Conservation (phyloP, 1,140 invertebrate genomes). For the Zaprionus ornatus region DNA sequence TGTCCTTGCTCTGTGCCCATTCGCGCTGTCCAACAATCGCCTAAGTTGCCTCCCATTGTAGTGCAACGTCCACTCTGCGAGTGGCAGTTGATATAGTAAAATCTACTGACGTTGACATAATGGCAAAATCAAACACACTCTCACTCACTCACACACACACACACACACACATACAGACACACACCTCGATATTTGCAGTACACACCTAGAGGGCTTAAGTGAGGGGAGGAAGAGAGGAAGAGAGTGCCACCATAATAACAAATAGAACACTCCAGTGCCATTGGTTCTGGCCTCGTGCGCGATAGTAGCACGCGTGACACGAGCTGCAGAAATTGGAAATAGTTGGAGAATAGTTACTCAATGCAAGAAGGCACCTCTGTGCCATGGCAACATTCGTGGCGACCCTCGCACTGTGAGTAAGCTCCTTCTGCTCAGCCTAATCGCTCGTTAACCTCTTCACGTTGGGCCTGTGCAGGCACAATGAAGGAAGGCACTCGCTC, state of each 20-base stretch:
- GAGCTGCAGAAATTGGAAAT: neutral
- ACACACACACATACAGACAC: neutral
- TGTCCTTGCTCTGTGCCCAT: too few species aligned
- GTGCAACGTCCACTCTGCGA: slow-evolving; percentile 30
- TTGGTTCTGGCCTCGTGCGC: slow-evolving; percentile 3
- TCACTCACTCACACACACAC: slow-evolving; percentile 8
- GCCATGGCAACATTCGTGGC: neutral
- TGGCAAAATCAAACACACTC: slow-evolving; percentile 52
- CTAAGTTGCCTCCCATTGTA: neutral
- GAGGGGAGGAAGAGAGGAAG: neutral
- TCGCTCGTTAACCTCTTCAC: slow-evolving; percentile 6
- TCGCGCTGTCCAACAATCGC: neutral
- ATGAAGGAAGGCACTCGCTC: slow-evolving; percentile 14
- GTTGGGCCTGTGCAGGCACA: slow-evolving; percentile 8
- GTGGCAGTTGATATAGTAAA: slow-evolving; percentile 51
- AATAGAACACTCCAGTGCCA: slow-evolving; percentile 33
- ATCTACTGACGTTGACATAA: slow-evolving; percentile 62
- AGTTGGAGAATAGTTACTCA: too few species aligned
- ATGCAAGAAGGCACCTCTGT: too few species aligned
- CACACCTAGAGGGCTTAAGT: slow-evolving; percentile 1
- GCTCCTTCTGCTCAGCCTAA: neutral
- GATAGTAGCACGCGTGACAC: slow-evolving; percentile 9
- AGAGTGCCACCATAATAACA: slow-evolving; percentile 40
- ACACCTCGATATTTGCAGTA: neutral
- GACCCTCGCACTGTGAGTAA: neutral